Conservation (phyloP, 2,888 invertebrate species). For the Bruchidius siliquastri region DNA sequence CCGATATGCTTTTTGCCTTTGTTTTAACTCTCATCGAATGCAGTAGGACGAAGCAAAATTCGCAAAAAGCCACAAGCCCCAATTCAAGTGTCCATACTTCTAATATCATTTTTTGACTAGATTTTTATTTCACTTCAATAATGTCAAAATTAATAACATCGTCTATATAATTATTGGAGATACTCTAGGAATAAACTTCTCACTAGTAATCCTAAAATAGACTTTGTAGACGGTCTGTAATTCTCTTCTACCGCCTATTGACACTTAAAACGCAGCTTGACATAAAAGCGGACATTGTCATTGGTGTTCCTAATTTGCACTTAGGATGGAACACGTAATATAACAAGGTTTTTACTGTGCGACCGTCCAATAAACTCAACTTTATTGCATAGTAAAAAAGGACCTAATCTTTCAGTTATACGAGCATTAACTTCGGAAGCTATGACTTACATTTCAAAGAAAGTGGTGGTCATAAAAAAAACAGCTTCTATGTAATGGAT, state of each 20-base stretch:
- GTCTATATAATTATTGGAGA: too few relatives aligned
- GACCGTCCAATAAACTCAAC: neutral
- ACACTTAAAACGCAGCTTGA: neutral
- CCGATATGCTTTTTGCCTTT: too few relatives aligned
- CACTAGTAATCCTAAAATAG: too few relatives aligned
- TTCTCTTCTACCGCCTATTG: neutral
- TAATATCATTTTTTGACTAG: too few relatives aligned
- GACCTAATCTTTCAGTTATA: neutral
- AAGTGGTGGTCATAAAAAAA: neutral
- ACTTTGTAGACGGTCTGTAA: too few relatives aligned
- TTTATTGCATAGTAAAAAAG: neutral
- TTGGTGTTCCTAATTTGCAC: neutral
- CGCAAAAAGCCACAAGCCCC: too few relatives aligned
- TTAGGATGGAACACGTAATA: neutral
- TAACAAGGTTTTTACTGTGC: neutral
- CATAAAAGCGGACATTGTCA: neutral
- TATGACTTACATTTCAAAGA: neutral
- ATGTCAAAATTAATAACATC: too few relatives aligned
- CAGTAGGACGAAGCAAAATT: too few relatives aligned
- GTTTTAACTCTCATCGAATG: too few relatives aligned
- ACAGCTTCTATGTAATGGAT: neutral
- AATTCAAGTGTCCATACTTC: too few relatives aligned
- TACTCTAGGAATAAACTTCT: too few relatives aligned
- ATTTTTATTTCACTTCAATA: too few relatives aligned
- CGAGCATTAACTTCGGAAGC: neutral